Conservation (phyloP, 2,888 invertebrate species). For the Pseudolycoriella hygida region DNA sequence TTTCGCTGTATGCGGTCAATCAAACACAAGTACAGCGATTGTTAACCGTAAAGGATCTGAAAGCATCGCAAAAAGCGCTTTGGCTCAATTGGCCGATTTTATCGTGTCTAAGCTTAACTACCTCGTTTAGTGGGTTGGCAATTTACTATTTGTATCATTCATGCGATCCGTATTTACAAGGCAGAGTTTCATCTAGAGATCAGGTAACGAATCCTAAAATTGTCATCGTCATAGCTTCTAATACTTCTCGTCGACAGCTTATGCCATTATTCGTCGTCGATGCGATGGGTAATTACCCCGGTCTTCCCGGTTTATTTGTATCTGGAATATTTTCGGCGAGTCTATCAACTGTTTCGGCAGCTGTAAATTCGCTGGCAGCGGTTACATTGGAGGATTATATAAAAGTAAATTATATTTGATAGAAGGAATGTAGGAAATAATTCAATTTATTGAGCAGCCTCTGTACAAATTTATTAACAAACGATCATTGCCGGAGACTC, state of each 20-base stretch:
- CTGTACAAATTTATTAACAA: constrained; percentile 23
- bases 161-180: constrained; percentile 58
- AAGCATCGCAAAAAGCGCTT: constrained; percentile 49
- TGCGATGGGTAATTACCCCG: constrained; percentile 52
- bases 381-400: constrained; percentile 80
- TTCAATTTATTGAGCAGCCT: constrained; percentile 21
- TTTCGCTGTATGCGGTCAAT: constrained; percentile 72
- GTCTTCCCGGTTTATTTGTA: constrained; percentile 75
- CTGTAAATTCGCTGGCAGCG: constrained; percentile 78
- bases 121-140: constrained; percentile 60
- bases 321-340: constrained; percentile 86
- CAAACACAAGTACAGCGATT: constrained; percentile 69
- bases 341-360: constrained; percentile 79
- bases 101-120: constrained; percentile 49
- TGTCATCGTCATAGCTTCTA: too few relatives aligned
- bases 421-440: not conserved
- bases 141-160: constrained; percentile 67
- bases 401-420: constrained; percentile 23
- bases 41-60: constrained; percentile 49
- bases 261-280: constrained; percentile 67
- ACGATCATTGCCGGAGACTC: constrained; percentile 23
- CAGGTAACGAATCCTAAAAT: too few relatives aligned
- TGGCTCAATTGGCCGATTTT: constrained; percentile 73
- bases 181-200: constrained; percentile 45
- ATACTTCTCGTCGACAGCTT: too few relatives aligned